phyloP scores from a whole-genome alignment of 2,113 vertebrate genomes.

The Orthochromis malagaraziensis region DNA sequence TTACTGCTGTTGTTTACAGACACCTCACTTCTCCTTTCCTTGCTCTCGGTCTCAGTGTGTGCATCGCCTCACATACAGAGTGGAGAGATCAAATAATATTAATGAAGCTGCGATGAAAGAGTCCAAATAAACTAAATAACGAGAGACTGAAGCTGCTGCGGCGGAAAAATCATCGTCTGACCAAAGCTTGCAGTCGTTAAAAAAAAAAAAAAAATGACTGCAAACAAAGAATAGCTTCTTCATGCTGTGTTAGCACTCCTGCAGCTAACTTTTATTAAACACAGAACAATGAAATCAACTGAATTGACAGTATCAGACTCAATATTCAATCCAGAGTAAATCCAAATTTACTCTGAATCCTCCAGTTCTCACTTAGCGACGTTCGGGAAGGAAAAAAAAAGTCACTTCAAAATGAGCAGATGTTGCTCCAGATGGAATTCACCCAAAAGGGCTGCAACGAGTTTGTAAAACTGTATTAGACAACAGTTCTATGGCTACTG shows the following conservation, averaged over 20 bases:
- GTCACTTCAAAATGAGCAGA: background rate
- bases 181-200: background rate
- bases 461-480: background rate
- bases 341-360: background rate
- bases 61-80: background rate
- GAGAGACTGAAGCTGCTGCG: background rate
- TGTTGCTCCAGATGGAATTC: background rate
- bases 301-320: background rate
- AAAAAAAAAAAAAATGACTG: fast-evolving
- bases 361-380: background rate
- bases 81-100: background rate
- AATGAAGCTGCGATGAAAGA: background rate
- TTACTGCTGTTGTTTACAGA: background rate
- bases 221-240: background rate
- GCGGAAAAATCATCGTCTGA: background rate
- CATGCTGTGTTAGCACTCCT: background rate
- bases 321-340: background rate
- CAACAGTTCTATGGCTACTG: background rate
- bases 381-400: background rate
- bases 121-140: background rate
- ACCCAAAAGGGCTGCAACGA: background rate
- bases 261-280: background rate
- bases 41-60: background rate
- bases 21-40: background rate
- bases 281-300: background rate